These are phyloP conservation scores for Camponotus floridanus DNA, from an alignment of 1,140 invertebrate genomes.

Conservation along the genomic window DNA sequence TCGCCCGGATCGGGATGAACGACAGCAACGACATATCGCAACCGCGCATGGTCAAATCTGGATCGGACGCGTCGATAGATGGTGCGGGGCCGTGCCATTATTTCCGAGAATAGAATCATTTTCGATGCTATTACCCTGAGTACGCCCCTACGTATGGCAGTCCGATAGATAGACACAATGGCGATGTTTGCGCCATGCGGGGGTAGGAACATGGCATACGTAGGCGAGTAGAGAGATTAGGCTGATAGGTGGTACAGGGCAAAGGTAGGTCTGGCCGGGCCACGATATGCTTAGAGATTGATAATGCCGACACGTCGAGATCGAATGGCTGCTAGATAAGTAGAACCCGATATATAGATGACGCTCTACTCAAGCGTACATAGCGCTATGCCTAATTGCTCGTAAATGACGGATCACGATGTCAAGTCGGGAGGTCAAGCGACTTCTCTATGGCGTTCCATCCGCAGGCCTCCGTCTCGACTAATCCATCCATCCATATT, in stretches of 20 bases:
- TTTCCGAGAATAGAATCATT: slow-evolving; percentile 79
- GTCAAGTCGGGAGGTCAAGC: slow-evolving; percentile 63
- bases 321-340: slow-evolving; percentile 73
- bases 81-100: slow-evolving; percentile 66
- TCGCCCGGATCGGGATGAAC: background rate
- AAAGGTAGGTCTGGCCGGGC: slow-evolving; percentile 70
- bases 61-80: slow-evolving; percentile 37
- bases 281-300: slow-evolving; percentile 80
- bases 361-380: slow-evolving; percentile 43
- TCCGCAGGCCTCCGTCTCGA: background rate
- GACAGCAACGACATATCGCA: slow-evolving; percentile 27
- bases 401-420: slow-evolving; percentile 75
- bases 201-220: slow-evolving; percentile 64
- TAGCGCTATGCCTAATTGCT: slow-evolving; percentile 73
- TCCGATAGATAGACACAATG: slow-evolving; percentile 79
- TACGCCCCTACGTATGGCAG: slow-evolving; percentile 70
- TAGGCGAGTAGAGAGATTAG: slow-evolving; percentile 79
- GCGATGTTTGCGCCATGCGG: slow-evolving; percentile 75
- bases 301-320: slow-evolving; percentile 72
- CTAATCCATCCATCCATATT: slow-evolving; percentile 54
- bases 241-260: slow-evolving; percentile 72
- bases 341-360: slow-evolving; percentile 70
- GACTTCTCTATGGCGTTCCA: slow-evolving; percentile 27
- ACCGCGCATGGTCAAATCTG: background rate
- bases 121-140: slow-evolving; percentile 78